phyloP scores from a whole-genome alignment of 1,140 invertebrate genomes.

The Drosophila simulans region DNA sequence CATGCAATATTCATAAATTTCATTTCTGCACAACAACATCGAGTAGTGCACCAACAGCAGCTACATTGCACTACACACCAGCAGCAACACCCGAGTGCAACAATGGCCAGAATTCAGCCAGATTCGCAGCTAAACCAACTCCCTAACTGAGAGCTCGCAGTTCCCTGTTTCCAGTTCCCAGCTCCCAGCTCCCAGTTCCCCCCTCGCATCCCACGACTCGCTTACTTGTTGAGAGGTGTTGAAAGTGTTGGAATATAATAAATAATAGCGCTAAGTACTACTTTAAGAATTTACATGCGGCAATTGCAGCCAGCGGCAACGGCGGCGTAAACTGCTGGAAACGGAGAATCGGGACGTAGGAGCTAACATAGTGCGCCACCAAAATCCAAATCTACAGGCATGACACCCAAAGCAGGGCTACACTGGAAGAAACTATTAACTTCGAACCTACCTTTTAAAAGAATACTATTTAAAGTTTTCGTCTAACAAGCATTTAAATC shows the following conservation, averaged over 20 bases:
- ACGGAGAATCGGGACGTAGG: slow-evolving; percentile 1
- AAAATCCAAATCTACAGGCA: slow-evolving; percentile 54
- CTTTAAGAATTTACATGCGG: slow-evolving; percentile 84
- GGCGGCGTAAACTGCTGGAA: slow-evolving; percentile 18
- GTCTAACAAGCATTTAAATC: no score
- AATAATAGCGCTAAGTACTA: slow-evolving; percentile 84
- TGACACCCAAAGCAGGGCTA: slow-evolving; percentile 9
- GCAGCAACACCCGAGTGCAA: slow-evolving; percentile 51
- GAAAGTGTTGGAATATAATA: slow-evolving; percentile 84
- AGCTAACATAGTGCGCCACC: slow-evolving; percentile 25
- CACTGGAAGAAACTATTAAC: slow-evolving; percentile 13
- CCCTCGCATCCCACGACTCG: slow-evolving; percentile 45
- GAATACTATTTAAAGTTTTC: no score
- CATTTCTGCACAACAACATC: slow-evolving; percentile 70
- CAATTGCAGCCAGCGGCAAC: slow-evolving; percentile 66
- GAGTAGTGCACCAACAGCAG: slow-evolving; percentile 59
- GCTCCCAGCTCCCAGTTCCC: slow-evolving; percentile 3
- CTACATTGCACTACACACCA: slow-evolving; percentile 32
- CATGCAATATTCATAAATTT: slow-evolving; percentile 82
- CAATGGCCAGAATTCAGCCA: slow-evolving; percentile 64
- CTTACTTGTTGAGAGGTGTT: slow-evolving; percentile 84
- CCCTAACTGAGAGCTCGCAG: slow-evolving; percentile 28
- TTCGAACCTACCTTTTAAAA: no score
- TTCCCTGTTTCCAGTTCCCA: neutral
- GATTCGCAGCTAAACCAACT: slow-evolving; percentile 30